Evolutionary conservation across 2,797 vertebrate species (phyloP), one percentile per base, ranked within the genome.

Genomic region (Balearica regulorum): DNA sequence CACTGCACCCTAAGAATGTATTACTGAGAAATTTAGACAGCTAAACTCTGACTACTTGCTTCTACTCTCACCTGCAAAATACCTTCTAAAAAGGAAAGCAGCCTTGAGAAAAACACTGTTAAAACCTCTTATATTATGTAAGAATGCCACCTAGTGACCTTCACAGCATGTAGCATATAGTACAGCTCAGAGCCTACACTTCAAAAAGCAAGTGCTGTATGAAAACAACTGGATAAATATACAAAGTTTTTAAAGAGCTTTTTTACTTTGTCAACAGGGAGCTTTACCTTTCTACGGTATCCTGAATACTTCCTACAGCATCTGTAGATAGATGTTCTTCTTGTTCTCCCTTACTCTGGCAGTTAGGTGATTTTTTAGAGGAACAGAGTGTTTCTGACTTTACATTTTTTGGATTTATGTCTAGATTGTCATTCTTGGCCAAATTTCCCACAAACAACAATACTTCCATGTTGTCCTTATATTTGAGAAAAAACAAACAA

Each of bases 271-370:
- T 41, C 87, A 91, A 65, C 37, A 78, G 22, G 39, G 25, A 95
- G 66, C 18, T 39, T 96, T 96, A 98, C 98, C 98, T 98, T 94
- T 83, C 51, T 78, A 6, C 41, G 43, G 65, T 70, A 91, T 73
- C 75, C 51, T 82, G 46, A 80, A 33, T 13, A 20, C 51, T 90
- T 61, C 81, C 71, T 82, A 86, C 6, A 87, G 57, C 58, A 57
- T 76, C 24, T 51, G 69, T 80, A 90, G 71, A 53, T 3, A 55
- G 1, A 83, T 9, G 24, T 13, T 60, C 72, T 53, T 91, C 61
- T 33, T 75, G 10, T 20, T 76, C 65, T 87, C 43, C 66, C 21
- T 83, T 85, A 70, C 25, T 39, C 70, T n/a, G n/a, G 68, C 24
- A 93, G 55, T 31, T 41, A 8, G 44, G 61, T 28, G 87, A 65